Evolutionary conservation across 2,113 vertebrate species (phyloP), one percentile per base, ranked within the genome.

Genomic region (Callipepla californica): DNA sequence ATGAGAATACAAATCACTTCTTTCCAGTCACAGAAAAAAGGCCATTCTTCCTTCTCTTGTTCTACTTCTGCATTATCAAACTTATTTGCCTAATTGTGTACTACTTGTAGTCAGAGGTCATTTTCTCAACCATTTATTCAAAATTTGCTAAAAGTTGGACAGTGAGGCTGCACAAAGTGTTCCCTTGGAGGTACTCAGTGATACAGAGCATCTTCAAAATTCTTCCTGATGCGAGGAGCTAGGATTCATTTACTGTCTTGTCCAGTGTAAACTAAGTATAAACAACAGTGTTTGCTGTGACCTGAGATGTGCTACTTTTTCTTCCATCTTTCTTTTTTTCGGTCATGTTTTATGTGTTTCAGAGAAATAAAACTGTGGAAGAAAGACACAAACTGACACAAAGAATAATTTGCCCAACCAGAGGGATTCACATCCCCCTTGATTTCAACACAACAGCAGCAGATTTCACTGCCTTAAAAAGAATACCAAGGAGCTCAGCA

Each of bases 181-280:
- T 13, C 66, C 50, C 2, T 16, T 47, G 55, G 55, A 89, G 61
- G 13, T 36, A 44, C 3, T 2, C 28, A 32, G 3, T 5, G 36
- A 40, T 57, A 57, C 4, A 68, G 59, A 74, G 12, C 57, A 47
- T 74, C 85, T 81, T 40, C 58, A 61, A 3, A 89, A 76, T 30
- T 57, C 57, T 81, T 58, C 89, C 74, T 76, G 66, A 87, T 58
- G 58, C 16, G 25, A 91, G 84, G 44, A 85, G 44, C 66, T 48
- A 65, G 51, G 38, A 94, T 58, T 87, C 73, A 68, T 89, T 91
- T 76, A 74, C 65, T 90, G 80, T 25, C 40, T 82, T 63, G 79
- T 11, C 50, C 63, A 13, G 63, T 25, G 28, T 7, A 87, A 36
- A 34, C 1, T 1, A 84, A 72, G 13, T 42, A 87, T 18, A 90